Conservation (phyloP, 1,140 invertebrate species). For the Archivesica marissinica region DNA sequence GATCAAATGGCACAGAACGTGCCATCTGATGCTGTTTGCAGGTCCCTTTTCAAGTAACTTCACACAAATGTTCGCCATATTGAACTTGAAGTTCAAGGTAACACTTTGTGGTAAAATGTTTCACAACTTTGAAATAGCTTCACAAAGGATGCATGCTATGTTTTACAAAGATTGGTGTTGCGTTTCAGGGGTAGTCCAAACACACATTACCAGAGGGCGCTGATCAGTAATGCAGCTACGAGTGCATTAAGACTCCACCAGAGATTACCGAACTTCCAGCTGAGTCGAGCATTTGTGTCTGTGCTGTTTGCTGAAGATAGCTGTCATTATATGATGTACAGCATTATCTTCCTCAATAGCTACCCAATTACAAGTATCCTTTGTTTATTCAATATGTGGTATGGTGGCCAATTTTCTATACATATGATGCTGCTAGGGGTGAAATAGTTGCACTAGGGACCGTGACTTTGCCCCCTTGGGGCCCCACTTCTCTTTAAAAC, state of each 20-base stretch:
- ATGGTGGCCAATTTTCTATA: too few species aligned
- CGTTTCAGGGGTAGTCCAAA: constrained; percentile 88
- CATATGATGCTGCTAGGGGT: too few species aligned
- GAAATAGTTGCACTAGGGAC: too few species aligned
- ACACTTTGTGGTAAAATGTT: too few species aligned
- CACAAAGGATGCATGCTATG: not conserved
- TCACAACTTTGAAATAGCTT: not conserved
- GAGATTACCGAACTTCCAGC: constrained; percentile 91
- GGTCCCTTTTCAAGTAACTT: too few species aligned
- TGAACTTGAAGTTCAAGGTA: not conserved
- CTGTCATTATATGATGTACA: constrained; percentile 97
- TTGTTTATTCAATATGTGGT: constrained; percentile 69
- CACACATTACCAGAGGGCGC: constrained; percentile 94
- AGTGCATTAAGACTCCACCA: constrained; percentile 97
- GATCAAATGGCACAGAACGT: too few species aligned
- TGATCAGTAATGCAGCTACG: constrained; percentile 95
- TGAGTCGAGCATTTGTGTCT: constrained; percentile 92
- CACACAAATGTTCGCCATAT: too few species aligned
- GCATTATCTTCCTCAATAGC: constrained; percentile 95
- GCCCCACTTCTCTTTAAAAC: too few species aligned
- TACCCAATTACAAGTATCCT: constrained; percentile 93
- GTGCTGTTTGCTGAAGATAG: constrained; percentile 95
- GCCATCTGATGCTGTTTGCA: too few species aligned
- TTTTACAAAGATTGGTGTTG: not conserved
- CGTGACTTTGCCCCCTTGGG: too few species aligned